Conservation (phyloP, 1,140 invertebrate species). For the Zaprionus vittiger region DNA sequence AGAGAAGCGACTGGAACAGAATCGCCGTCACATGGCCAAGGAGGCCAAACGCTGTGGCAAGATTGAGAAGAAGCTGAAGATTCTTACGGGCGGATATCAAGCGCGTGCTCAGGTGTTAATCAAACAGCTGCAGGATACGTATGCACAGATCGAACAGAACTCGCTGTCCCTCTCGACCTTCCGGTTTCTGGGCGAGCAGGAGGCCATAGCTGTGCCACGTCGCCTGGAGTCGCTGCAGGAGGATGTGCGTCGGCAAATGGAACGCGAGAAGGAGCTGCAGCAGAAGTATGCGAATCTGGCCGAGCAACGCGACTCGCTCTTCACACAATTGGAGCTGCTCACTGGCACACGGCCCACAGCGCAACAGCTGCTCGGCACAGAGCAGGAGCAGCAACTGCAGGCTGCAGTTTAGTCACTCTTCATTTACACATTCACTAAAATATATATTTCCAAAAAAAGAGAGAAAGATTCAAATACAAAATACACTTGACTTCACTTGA, state of each 20-base stretch:
- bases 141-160: conserved; percentile 95
- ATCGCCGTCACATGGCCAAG: conserved; percentile 96
- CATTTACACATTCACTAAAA: conserved; percentile 14
- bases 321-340: conserved; percentile 52
- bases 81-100: conserved; percentile 96
- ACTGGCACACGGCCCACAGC: conserved; percentile 54
- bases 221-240: conserved; percentile 95
- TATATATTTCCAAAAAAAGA: conserved; percentile 12
- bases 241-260: conserved; percentile 96
- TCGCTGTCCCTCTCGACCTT: conserved; percentile 96
- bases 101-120: conserved; percentile 92
- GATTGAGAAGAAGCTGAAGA: conserved; percentile 98
- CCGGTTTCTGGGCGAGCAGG: conserved; percentile 94
- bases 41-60: conserved; percentile 98
- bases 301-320: conserved; percentile 66
- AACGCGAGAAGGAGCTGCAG: conserved; percentile 95
- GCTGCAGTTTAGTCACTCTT: neutral
- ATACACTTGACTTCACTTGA: conserved; percentile 2
- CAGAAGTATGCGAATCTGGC: conserved; percentile 71
- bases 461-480: conserved; percentile 16
- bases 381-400: conserved; percentile 33
- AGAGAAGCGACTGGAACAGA: conserved; percentile 96
- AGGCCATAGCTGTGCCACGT: conserved; percentile 95
- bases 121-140: conserved; percentile 95
- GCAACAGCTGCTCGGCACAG: conserved; percentile 52